These are phyloP conservation scores for Cephus cinctus DNA, from an alignment of 1,140 invertebrate genomes.

Conservation along the genomic window DNA sequence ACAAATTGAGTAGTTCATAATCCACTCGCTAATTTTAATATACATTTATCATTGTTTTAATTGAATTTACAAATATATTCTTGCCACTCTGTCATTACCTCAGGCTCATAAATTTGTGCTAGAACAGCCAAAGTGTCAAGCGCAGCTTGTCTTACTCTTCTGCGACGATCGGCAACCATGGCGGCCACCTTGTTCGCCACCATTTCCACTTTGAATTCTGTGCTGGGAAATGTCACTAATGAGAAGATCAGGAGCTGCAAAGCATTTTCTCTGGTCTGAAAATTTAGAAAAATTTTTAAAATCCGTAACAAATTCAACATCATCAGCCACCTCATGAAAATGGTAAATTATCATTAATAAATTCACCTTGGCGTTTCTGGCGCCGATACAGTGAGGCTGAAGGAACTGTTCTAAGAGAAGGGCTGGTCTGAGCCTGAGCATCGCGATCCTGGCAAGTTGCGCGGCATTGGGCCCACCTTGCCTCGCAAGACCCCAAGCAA, in stretches of 20 bases:
- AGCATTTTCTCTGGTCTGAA: slow-evolving; percentile 71
- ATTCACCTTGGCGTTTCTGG: slow-evolving; percentile 64
- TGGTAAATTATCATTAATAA: too few species aligned
- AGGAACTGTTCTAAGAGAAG: slow-evolving; percentile 64
- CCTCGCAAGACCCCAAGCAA: slow-evolving; percentile 61
- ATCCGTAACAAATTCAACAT: too few species aligned
- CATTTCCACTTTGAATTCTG: slow-evolving; percentile 70
- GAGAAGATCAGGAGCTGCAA: slow-evolving; percentile 76
- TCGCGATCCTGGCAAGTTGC: slow-evolving; percentile 62
- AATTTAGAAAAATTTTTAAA: slow-evolving; percentile 15
- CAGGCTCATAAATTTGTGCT: slow-evolving; percentile 68
- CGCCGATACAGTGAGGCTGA: slow-evolving; percentile 63
- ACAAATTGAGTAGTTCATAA: too few species aligned
- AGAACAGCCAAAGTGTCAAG: slow-evolving; percentile 79
- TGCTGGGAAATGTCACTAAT: slow-evolving; percentile 76
- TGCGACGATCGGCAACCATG: slow-evolving; percentile 66
- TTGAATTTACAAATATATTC: too few species aligned
- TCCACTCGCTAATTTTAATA: too few species aligned
- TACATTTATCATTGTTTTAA: too few species aligned
- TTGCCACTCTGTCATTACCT: slow-evolving; percentile 27
- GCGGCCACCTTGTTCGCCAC: slow-evolving; percentile 61
- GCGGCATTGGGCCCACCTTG: slow-evolving; percentile 61
- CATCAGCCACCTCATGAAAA: too few species aligned
- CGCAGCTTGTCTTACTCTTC: slow-evolving; percentile 74
- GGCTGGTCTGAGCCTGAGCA: slow-evolving; percentile 65